Base-by-base conservation (phyloP, 2,888 invertebrate genomes). In the Eupsilia transversa region DNA sequence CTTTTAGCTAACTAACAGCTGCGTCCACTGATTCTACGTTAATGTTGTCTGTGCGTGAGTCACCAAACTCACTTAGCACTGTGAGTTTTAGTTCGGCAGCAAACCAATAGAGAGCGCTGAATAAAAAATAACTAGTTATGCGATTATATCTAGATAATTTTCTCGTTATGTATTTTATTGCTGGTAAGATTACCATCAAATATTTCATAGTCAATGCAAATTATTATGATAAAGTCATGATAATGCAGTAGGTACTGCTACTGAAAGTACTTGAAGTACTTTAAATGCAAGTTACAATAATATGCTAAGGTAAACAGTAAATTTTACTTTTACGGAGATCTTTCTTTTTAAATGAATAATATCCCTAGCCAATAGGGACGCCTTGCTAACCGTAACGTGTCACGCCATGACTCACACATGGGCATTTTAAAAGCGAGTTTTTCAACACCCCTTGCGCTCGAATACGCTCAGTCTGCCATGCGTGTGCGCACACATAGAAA, bases 401-500 rank as follows among this genome's bases (percentile, higher is more conserved):
- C 75, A 65, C 77, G 57, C 67, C 77, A 74, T 76, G 79, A 87
- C 87, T 76, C 90, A 92, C 91, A 91, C 90, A 88, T 77, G 72
- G 65, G 70, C 68, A 86, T 72, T 70, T 75, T 72, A 73, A 74
- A 86, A 88, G 82, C 82, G 52, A 87, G 87, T 89, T 89, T 88
- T 88, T 87, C 77, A 79, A 88, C 83, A 91, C 89, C 92, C 92
- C 90, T 89, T 88, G 90, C 89, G 85, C 82, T 67, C 72, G 88
- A 83, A 89, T 88, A 88, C 82, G 83, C 82, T 86, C 79, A 79
- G 81, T 70, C 77, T 60, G 63, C 63, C 64, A 77, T 85, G 87
- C 87, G 87, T 81, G 77, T 81, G 89, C 88, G 85, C 89, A 91
- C 89, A 90, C 90, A 91, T 74, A 84, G 86, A 79, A 77, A 90